Conservation (phyloP, 2,888 invertebrate genomes). For the Epinotia ramella region DNA sequence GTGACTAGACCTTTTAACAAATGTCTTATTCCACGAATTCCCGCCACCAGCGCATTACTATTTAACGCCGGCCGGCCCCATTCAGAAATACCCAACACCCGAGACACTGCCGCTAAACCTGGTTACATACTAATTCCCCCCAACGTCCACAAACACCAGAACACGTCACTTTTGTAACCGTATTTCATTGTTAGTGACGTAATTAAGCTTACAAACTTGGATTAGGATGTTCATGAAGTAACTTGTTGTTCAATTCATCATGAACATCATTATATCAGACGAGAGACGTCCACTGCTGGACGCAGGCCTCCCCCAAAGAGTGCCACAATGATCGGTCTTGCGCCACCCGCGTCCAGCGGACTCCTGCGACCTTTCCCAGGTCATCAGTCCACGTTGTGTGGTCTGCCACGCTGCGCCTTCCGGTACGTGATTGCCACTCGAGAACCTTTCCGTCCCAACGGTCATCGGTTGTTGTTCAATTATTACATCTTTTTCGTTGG, state of each 20-base stretch:
- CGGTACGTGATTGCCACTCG: too few relatives aligned
- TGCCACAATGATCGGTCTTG: too few relatives aligned
- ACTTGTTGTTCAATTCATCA: neutral
- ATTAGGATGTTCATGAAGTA: neutral
- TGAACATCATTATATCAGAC: too few relatives aligned
- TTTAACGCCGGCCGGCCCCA: conserved; percentile 22
- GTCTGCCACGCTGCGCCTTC: too few relatives aligned
- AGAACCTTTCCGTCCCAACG: too few relatives aligned
- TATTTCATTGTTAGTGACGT: neutral
- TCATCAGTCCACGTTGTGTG: too few relatives aligned
- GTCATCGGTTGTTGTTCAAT: too few relatives aligned
- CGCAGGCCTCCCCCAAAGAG: too few relatives aligned
- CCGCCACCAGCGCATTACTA: conserved; percentile 6
- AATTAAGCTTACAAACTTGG: neutral
- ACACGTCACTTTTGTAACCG: conserved; percentile 27
- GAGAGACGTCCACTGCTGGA: too few relatives aligned
- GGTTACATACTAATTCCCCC: conserved; percentile 36
- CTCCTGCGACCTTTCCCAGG: too few relatives aligned
- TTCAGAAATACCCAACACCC: conserved; percentile 17
- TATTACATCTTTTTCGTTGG: too few relatives aligned
- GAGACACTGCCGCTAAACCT: conserved; percentile 16
- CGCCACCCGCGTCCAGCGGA: too few relatives aligned
- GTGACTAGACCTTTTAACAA: neutral
- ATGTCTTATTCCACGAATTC: neutral
- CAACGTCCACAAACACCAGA: conserved; percentile 12